Conservation (phyloP, 1,140 invertebrate species). For the Drosophila setifemur region DNA sequence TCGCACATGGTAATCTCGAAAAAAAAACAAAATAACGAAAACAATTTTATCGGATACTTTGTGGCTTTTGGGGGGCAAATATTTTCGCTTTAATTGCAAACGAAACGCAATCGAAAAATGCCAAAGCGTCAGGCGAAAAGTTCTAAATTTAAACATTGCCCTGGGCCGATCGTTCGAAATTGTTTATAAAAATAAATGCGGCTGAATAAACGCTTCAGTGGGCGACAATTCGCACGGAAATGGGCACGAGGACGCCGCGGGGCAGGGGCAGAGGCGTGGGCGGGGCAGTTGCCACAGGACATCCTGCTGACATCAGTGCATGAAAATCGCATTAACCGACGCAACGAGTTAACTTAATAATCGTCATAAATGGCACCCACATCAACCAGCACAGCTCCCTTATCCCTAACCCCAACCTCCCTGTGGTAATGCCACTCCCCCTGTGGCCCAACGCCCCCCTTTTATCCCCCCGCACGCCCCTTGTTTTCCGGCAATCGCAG, state of each 20-base stretch:
- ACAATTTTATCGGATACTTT: conserved; percentile 14
- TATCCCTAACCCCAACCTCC: neutral
- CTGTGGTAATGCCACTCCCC: neutral
- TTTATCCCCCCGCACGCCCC: neutral
- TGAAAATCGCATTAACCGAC: conserved; percentile 52
- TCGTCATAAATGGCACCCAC: conserved; percentile 70
- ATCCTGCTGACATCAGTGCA: too few relatives aligned
- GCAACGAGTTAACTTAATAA: conserved; percentile 52
- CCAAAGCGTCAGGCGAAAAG: conserved; percentile 56
- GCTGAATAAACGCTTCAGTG: too few relatives aligned
- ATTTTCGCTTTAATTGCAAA: conserved; percentile 52
- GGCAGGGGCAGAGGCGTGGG: too few relatives aligned
- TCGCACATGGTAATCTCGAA: conserved; percentile 17
- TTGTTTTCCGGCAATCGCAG: neutral
- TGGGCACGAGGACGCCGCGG: too few relatives aligned
- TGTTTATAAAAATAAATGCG: conserved; percentile 61
- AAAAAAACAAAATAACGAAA: conserved; percentile 15
- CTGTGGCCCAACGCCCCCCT: neutral
- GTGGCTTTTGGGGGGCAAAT: neutral
- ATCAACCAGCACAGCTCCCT: neutral
- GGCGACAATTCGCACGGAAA: too few relatives aligned
- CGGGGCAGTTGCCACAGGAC: too few relatives aligned
- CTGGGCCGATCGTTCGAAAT: conserved; percentile 17
- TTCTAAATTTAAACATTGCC: conserved; percentile 64
- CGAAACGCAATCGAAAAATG: conserved; percentile 41